These are phyloP conservation scores for Listrodromus nycthemerus DNA, from an alignment of 2,888 invertebrate genomes.

Conservation along the genomic window DNA sequence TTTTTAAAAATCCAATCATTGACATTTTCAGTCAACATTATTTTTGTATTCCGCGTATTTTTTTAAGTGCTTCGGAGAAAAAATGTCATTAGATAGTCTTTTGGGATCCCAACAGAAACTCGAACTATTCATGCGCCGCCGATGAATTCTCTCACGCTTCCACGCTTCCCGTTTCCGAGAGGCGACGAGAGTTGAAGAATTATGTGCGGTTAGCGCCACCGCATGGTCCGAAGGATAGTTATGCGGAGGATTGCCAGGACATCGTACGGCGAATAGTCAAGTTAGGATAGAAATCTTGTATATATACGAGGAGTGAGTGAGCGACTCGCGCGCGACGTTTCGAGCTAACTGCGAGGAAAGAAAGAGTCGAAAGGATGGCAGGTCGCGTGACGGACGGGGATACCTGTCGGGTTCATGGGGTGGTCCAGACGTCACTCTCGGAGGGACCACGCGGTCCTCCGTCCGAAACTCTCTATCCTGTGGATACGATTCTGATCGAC, in stretches of 20 bases:
- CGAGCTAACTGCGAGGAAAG: constrained; percentile 18
- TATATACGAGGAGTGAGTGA: constrained; percentile 5
- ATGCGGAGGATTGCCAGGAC: constrained; percentile 46
- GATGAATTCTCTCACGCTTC: constrained; percentile 65
- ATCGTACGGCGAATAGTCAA: constrained; percentile 14
- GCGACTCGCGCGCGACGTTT: constrained; percentile 28
- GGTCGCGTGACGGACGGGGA: constrained; percentile 81
- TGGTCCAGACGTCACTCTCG: constrained; percentile 79
- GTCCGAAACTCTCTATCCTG: constrained; percentile 28
- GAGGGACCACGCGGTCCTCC: constrained; percentile 51
- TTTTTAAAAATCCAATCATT: neutral
- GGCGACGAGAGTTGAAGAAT: constrained; percentile 67
- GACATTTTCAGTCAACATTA: neutral
- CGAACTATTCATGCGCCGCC: neutral
- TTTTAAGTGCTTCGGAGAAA: neutral
- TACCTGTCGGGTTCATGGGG: constrained; percentile 81
- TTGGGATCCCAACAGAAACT: neutral
- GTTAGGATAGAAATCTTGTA: constrained; percentile 7
- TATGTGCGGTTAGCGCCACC: constrained; percentile 75
- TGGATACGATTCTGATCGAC: constrained; percentile 34
- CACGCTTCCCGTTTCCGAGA: constrained; percentile 55
- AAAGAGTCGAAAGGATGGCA: constrained; percentile 69
- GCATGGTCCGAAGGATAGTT: constrained; percentile 65
- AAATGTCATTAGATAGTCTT: neutral
- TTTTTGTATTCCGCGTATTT: neutral